Base-by-base conservation (phyloP, 2,797 vertebrate genomes). In the Parotocinclus haroldoi region DNA sequence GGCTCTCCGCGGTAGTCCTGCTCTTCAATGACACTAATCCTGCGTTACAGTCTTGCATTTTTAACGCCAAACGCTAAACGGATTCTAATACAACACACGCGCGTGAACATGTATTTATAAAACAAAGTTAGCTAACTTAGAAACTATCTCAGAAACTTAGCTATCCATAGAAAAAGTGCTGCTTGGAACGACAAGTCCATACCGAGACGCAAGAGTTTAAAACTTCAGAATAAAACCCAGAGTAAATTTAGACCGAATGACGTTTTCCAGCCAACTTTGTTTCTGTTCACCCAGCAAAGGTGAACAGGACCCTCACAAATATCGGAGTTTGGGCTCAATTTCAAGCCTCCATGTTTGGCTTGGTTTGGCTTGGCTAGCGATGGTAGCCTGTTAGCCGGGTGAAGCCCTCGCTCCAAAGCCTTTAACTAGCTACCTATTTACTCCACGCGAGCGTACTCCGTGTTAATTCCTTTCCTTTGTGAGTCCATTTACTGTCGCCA, bases 341-440 rank as follows among this genome's bases (percentile, higher is more conserved):
- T n/a, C n/a, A 67, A 12, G 65, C 78, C 79, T 79, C 80, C 79
- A 83, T 82, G 74, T 82, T 83, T 80, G 71, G n/a, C n/a, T n/a
- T n/a, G n/a, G n/a, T n/a, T n/a, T n/a, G n/a, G n/a, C n/a, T n/a
- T n/a, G n/a, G 69, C 69, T 48, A 49, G 42, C 57, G 57, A 51
- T 49, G 68, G 53, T 79, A 81, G 68, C 72, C 17, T 61, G 72
- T 68, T 79, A 79, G 75, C 55, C 12, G 53, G 51, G 46, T 11
- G 58, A 9, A 69, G 49, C 45, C 44, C 68, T 70, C 67, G 68
- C 45, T 51, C 58, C 27, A 42, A 57, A 69, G 63, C 76, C 60
- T n/a, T n/a, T n/a, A n/a, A n/a, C n/a, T n/a, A n/a, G 66, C 71
- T 71, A 59, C 53, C 52, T 39, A 19, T 54, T 40, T 49, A n/a